A percentile compares a stretch with the other conserved stretches of the same genome.
Conservation (phyloP, 2,113 vertebrate genomes). For the Salvator merianae region DNA sequence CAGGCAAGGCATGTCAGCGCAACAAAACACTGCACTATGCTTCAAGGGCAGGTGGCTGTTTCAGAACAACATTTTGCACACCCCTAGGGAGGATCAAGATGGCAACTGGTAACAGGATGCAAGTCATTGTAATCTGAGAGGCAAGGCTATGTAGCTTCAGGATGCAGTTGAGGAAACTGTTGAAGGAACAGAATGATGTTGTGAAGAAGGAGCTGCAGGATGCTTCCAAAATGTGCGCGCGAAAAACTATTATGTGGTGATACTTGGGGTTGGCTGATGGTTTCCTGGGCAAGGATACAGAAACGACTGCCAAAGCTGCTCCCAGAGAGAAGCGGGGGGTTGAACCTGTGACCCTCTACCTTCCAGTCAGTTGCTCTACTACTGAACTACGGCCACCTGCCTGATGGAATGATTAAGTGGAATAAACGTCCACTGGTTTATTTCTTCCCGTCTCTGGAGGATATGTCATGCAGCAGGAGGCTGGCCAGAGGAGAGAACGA, state of each 20-base stretch:
- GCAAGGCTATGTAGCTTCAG: neutral
- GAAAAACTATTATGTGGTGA: neutral
- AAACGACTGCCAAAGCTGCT: too few relatives aligned
- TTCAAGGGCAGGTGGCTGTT: too few relatives aligned
- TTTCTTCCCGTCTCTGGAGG: too few relatives aligned
- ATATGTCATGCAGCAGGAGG: too few relatives aligned
- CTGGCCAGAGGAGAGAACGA: too few relatives aligned
- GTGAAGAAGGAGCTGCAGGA: neutral
- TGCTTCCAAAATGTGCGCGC: neutral
- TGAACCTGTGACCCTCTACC: neutral
- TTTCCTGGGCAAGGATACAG: too few relatives aligned
- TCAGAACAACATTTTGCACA: too few relatives aligned
- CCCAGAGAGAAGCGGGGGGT: too few relatives aligned
- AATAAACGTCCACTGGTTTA: too few relatives aligned
- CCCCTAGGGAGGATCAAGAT: accelerated
- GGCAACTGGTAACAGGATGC: neutral
- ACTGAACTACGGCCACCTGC: neutral
- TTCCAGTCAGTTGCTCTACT: neutral
- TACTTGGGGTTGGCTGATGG: neutral
- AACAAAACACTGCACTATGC: too few relatives aligned
- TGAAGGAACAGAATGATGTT: neutral
- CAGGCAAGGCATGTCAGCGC: too few relatives aligned
- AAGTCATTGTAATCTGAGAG: constrained; percentile 16
- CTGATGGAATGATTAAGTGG: too few relatives aligned
- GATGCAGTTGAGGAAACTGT: neutral